Evolutionary conservation across 2,797 vertebrate genomes (phyloP).

Genomic region (Acrossocheilus wenchowensis): DNA sequence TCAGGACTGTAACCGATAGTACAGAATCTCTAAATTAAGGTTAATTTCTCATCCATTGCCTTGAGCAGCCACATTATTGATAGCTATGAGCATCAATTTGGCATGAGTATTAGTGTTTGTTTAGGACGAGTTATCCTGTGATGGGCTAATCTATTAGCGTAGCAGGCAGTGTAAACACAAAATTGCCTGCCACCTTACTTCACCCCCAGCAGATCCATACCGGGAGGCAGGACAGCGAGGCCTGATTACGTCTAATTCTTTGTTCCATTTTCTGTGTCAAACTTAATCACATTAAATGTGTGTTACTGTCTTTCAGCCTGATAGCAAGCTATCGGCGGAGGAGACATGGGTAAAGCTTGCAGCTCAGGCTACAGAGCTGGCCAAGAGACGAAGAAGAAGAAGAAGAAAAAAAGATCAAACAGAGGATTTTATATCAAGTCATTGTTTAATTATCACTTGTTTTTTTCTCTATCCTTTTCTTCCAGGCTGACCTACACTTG

Average conservation of each 20-base stretch:
- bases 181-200: conserved; percentile 53
- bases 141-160: conserved; percentile 67
- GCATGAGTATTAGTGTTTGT: conserved; percentile 65
- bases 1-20: conserved; percentile 28
- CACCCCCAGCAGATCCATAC: conserved; percentile 50
- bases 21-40: conserved; percentile 52
- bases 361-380: conserved; percentile 25
- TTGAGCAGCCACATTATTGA: conserved; percentile 69
- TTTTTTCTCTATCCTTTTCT: conserved; percentile 4
- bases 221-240: conserved; percentile 37
- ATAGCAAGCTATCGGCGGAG: conserved; percentile 27
- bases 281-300: conserved; percentile 62
- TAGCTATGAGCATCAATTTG: conserved; percentile 67
- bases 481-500: conserved; percentile 52
- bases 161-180: conserved; percentile 48
- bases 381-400: neutral
- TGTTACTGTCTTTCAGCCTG: conserved; percentile 49
- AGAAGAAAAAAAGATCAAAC: neutral
- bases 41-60: conserved; percentile 51
- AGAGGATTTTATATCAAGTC: conserved; percentile 23
- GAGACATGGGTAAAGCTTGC: neutral
- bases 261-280: conserved; percentile 61
- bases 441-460: conserved; percentile 50
- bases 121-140: conserved; percentile 66
- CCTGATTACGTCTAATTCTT: conserved; percentile 59